Evolutionary conservation across 2,888 invertebrate species (phyloP).

Genomic region (Ischnura elegans): DNA sequence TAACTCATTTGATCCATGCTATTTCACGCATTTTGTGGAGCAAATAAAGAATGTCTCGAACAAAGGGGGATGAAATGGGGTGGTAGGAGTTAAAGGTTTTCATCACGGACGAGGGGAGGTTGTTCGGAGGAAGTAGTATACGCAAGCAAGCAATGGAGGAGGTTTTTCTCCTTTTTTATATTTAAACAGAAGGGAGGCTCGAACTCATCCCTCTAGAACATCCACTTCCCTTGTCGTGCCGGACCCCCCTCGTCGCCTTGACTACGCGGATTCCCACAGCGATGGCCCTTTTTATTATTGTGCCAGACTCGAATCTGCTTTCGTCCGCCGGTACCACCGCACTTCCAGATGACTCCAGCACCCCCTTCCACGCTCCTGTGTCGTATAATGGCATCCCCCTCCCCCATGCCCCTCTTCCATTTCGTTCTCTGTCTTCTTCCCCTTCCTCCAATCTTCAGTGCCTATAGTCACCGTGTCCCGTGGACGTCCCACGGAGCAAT

Average conservation of each 20-base stretch:
- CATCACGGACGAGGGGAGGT: neutral
- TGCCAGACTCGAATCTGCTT: neutral
- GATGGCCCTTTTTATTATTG: conserved; percentile 21
- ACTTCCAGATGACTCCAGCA: neutral
- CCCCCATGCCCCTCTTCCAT: neutral
- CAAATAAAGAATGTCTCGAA: conserved; percentile 55
- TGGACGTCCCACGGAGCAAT: conserved; percentile 48
- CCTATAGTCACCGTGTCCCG: neutral
- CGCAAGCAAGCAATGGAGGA: neutral
- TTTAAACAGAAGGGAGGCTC: conserved; percentile 39
- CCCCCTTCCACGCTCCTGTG: neutral
- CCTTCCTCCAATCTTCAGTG: neutral
- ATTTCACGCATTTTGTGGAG: conserved; percentile 66
- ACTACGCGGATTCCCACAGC: conserved; percentile 38
- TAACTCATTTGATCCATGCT: conserved; percentile 51
- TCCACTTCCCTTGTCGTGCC: neutral
- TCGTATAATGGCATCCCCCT: neutral
- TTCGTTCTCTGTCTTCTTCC: neutral
- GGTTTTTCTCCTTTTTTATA: conserved; percentile 26
- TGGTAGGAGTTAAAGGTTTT: neutral
- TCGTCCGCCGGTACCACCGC: neutral
- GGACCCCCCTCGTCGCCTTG: conserved; percentile 5
- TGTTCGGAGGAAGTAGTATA: neutral
- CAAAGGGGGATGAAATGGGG: conserved; percentile 28
- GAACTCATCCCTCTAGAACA: neutral